A percentile compares a stretch with the other conserved stretches of the same genome.
Evolutionary conservation across 2,113 vertebrate species (phyloP).

Genomic region (Gadus macrocephalus): DNA sequence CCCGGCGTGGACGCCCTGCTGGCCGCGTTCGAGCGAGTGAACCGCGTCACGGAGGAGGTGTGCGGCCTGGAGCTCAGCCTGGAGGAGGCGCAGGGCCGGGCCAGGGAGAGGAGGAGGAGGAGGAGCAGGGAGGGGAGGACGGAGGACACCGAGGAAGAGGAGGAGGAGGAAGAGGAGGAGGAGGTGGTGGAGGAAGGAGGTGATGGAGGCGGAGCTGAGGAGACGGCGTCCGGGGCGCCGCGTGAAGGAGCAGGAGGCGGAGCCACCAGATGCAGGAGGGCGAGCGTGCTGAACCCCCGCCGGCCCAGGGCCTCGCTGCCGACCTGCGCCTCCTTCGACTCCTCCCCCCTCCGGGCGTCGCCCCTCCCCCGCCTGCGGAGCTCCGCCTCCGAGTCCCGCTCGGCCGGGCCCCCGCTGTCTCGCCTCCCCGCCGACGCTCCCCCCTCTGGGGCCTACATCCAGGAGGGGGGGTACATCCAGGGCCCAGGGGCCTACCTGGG

Average conservation of each 20-base stretch:
- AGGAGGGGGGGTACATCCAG: conserved; percentile 9
- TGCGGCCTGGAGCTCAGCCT: conserved; percentile 64
- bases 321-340: conserved; percentile 15
- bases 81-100: conserved; percentile 50
- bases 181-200: neutral
- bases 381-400: conserved; percentile 58
- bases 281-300: conserved; percentile 13
- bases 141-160: neutral
- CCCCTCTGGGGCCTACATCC: conserved; percentile 20
- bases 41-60: conserved; percentile 63
- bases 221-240: conserved; percentile 11
- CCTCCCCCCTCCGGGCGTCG: conserved; percentile 7
- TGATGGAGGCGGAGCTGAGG: neutral
- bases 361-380: conserved; percentile 34
- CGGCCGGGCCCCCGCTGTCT: conserved; percentile 10
- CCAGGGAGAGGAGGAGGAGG: conserved; percentile 32
- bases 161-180: neutral
- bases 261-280: neutral
- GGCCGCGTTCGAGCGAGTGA: conserved; percentile 69
- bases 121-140: neutral
- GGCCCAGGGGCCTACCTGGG: too few species aligned
- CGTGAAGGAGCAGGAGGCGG: neutral
- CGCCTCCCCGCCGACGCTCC: neutral
- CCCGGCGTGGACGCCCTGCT: conserved; percentile 59
- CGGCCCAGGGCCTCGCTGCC: conserved; percentile 27